These are phyloP conservation scores for Galemys pyrenaicus DNA, from an alignment of 2,113 vertebrate genomes.

Conservation along the genomic window DNA sequence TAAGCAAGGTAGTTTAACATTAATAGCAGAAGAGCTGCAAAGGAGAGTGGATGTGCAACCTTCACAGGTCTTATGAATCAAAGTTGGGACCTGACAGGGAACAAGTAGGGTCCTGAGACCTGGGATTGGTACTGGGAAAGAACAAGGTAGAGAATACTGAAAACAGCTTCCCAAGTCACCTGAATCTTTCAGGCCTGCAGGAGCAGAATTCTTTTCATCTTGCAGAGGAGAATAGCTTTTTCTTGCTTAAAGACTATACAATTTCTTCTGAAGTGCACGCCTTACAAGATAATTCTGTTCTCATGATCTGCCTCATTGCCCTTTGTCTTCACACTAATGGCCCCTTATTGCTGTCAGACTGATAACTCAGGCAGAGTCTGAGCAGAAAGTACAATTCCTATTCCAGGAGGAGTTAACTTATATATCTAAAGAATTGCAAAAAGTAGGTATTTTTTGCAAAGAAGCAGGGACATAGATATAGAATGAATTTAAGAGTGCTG, in stretches of 20 bases:
- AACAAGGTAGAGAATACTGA: background rate
- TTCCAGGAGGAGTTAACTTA: background rate
- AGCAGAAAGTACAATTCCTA: background rate
- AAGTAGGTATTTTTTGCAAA: background rate
- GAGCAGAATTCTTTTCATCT: background rate
- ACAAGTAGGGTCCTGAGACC: background rate
- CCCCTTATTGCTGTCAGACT: background rate
- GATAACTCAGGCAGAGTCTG: background rate
- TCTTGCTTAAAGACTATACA: background rate
- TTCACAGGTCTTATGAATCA: background rate
- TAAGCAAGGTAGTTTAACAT: background rate
- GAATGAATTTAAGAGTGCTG: background rate
- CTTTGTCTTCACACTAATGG: background rate
- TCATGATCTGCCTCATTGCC: background rate
- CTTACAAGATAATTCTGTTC: background rate
- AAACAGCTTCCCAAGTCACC: background rate
- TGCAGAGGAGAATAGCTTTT: background rate
- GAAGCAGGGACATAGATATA: background rate
- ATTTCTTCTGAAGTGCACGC: background rate
- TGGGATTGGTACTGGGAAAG: background rate
- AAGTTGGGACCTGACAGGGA: background rate
- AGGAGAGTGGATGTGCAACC: background rate
- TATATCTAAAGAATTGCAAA: background rate
- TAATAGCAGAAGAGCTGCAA: background rate
- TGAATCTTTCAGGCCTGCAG: background rate